Percentiles rank a stretch among this genome's conserved stretches.
Evolutionary conservation across 2,888 invertebrate genomes (phyloP).

Genomic region (Hirtodrosophila alboralis): DNA sequence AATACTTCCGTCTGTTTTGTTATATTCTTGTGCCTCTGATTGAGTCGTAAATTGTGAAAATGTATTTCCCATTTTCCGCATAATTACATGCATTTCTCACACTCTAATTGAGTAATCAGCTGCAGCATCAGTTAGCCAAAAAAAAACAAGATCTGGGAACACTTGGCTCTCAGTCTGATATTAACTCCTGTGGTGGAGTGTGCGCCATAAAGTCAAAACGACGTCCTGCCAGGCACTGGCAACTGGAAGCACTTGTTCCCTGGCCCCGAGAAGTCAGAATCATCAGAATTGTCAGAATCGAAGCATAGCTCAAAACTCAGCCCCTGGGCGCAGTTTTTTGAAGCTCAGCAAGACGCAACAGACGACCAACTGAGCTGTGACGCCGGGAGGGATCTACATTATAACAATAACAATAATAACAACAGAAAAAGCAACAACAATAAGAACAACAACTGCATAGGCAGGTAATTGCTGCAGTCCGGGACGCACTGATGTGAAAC

Average conservation of each 20-base stretch:
- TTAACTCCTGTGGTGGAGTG: constrained; percentile 50
- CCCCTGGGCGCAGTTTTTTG: constrained; percentile 29
- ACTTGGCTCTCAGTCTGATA: constrained; percentile 30
- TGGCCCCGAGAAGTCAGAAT: constrained; percentile 28
- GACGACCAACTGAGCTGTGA: constrained; percentile 76
- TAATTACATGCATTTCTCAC: constrained; percentile 55
- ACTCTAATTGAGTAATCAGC: constrained; percentile 71
- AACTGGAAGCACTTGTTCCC: constrained; percentile 76
- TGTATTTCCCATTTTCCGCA: constrained; percentile 38
- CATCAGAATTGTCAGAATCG: constrained; percentile 5
- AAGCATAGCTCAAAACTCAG: constrained; percentile 16
- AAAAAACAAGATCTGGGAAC: constrained; percentile 17
- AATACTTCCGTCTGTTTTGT: constrained; percentile 14
- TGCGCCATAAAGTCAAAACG: constrained; percentile 49
- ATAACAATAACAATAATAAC: constrained; percentile 32
- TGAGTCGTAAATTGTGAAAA: constrained; percentile 38
- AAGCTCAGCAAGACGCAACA: constrained; percentile 62
- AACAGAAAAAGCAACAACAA: constrained; percentile 18
- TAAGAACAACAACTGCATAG: constrained; percentile 34
- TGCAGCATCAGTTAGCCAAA: constrained; percentile 24
- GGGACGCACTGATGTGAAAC: constrained; percentile 80
- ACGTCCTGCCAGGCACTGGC: constrained; percentile 62
- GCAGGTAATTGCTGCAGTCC: constrained; percentile 74
- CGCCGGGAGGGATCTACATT: constrained; percentile 49
- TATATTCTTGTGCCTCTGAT: constrained; percentile 10